Conservation (phyloP, 2,113 vertebrate genomes). For the Blennius ocellaris region DNA sequence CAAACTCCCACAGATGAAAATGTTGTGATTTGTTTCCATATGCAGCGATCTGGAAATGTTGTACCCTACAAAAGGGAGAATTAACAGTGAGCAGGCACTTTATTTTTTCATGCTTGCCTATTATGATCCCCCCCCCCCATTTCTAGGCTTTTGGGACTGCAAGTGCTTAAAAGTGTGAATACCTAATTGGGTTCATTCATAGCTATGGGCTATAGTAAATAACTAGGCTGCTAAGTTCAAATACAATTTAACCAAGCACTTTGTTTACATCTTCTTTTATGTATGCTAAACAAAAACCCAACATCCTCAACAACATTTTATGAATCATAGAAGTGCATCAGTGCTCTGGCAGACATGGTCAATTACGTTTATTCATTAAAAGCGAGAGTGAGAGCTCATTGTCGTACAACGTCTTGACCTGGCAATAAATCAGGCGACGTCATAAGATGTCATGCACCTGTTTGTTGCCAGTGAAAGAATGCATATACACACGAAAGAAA, state of each 20-base stretch:
- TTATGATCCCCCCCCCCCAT: slow-evolving; percentile 4
- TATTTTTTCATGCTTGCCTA: slow-evolving; percentile 18
- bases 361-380: slow-evolving; percentile 60
- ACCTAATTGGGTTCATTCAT: slow-evolving; percentile 10
- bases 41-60: slow-evolving; percentile 49
- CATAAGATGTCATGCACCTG: slow-evolving; percentile 30
- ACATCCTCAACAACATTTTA: slow-evolving; percentile 7
- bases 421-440: slow-evolving; percentile 33
- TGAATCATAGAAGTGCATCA: slow-evolving; percentile 27
- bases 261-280: slow-evolving; percentile 13
- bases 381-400: slow-evolving; percentile 40
- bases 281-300: not conserved
- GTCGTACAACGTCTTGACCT: slow-evolving; percentile 47
- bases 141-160: not conserved
- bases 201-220: slow-evolving; percentile 17
- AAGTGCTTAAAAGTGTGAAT: slow-evolving; percentile 15
- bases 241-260: slow-evolving; percentile 9
- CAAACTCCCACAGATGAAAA: slow-evolving; percentile 57
- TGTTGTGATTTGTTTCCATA: slow-evolving; percentile 45
- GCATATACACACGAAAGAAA: slow-evolving; percentile 10
- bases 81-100: slow-evolving; percentile 35
- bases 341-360: slow-evolving; percentile 39
- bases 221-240: slow-evolving; percentile 8
- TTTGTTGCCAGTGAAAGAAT: not conserved
- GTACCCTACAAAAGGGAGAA: slow-evolving; percentile 37